phyloP scores from a whole-genome alignment of 2,888 invertebrate species.

The Cosmopolites sordidus region DNA sequence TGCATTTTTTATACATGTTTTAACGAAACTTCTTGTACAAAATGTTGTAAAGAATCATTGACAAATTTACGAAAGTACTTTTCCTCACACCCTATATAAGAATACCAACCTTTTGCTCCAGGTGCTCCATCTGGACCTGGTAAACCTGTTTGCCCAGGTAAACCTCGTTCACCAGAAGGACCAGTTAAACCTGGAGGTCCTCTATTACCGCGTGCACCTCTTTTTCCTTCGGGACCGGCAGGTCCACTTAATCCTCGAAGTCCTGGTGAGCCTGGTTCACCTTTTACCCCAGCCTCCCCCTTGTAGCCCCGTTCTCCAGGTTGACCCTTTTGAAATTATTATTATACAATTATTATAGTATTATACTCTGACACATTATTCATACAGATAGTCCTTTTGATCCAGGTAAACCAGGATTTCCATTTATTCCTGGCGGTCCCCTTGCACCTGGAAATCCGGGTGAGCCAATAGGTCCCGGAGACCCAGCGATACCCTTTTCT shows the following conservation, averaged over 20 bases:
- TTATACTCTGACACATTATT: constrained; percentile 18
- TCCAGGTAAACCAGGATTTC: constrained; percentile 70
- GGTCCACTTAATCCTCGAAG: constrained; percentile 72
- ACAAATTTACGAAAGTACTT: no score
- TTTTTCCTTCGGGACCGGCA: constrained; percentile 73
- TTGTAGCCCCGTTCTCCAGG: constrained; percentile 77
- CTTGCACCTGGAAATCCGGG: constrained; percentile 81
- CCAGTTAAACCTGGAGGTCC: constrained; percentile 73
- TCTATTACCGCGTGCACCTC: constrained; percentile 73
- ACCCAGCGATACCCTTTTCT: constrained; percentile 74
- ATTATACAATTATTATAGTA: constrained; percentile 7
- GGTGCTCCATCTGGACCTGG: constrained; percentile 74
- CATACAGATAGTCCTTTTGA: constrained; percentile 70
- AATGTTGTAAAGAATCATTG: no score
- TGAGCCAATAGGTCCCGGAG: constrained; percentile 66
- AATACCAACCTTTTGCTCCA: constrained; percentile 62
- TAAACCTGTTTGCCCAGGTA: constrained; percentile 61
- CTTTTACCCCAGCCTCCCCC: constrained; percentile 73
- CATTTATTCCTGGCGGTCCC: constrained; percentile 70
- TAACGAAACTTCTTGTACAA: no score
- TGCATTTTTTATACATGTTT: no score
- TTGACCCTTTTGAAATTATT: constrained; percentile 54
- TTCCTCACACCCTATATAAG: no score
- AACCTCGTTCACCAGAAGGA: constrained; percentile 69
- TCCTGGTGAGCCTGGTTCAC: constrained; percentile 68